phyloP scores from a whole-genome alignment of 2,888 invertebrate genomes.

The Drosophila recens region DNA sequence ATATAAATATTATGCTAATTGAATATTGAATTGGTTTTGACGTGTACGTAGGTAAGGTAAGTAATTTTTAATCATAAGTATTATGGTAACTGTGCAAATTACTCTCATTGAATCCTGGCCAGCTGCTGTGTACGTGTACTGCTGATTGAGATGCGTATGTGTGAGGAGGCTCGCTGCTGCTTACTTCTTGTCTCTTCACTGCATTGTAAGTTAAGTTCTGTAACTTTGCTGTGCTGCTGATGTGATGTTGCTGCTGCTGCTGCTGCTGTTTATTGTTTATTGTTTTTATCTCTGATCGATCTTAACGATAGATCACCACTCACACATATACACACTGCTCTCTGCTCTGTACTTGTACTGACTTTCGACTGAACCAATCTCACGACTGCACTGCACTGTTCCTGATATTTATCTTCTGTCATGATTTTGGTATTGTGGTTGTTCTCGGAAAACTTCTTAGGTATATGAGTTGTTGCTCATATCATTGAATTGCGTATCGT shows the following conservation, averaged over 20 bases:
- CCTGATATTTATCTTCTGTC: conserved; percentile 61
- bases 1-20: conserved; percentile 47
- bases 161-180: conserved; percentile 45
- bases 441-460: conserved; percentile 79
- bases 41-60: conserved; percentile 41
- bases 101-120: conserved; percentile 67
- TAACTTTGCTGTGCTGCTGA: conserved; percentile 41
- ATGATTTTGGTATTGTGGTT: conserved; percentile 65
- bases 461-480: conserved; percentile 73
- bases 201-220: conserved; percentile 41
- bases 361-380: conserved; percentile 41
- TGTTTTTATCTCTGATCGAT: neutral
- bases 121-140: conserved; percentile 75
- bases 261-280: conserved; percentile 27
- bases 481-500: conserved; percentile 79
- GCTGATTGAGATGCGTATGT: conserved; percentile 59
- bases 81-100: conserved; percentile 63
- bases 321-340: conserved; percentile 51
- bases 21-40: conserved; percentile 46
- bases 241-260: conserved; percentile 27
- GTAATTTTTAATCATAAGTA: conserved; percentile 41
- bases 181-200: conserved; percentile 34
- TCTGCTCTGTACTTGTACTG: conserved; percentile 62
- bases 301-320: conserved; percentile 6
- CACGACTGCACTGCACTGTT: conserved; percentile 66